Evolutionary conservation across 2,113 vertebrate species (phyloP), one percentile per base, ranked within the genome.

Genomic region (Carassius carassius): DNA sequence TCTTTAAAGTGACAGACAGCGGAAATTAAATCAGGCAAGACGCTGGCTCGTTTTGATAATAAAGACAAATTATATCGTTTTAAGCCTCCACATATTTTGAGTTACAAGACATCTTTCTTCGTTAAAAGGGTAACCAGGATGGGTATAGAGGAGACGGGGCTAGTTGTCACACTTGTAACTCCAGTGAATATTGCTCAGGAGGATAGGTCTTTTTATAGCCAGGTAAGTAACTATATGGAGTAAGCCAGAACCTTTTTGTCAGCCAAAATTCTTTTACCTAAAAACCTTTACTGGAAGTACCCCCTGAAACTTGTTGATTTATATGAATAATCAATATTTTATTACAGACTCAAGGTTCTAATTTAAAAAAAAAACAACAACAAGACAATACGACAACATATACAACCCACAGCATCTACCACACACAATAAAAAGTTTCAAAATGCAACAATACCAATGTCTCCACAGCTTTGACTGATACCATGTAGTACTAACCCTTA

Each of bases 21-120:
- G 63, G 47, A 82, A 86, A 82, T 86, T 75, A 77, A 82, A 82
- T 47, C 9, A 32, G 49, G 29, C 21, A n/a, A 78, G 62, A 51
- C 2, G 3, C 21, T 35, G 6, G 19, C n/a, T 79, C 37, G 2
- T 62, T 63, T 63, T 47, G 63, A 63, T 47, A 63, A 58, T 23
- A 25, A 62, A 63, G 37, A 44, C 37, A 63, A 63, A 79, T 11
- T 44, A 41, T 60, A 32, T 41, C 4, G 76, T 13, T 37, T 62
- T 60, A 62, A 78, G 29, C 32, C 54, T 41, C 21, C 32, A 23
- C 5, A 60, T 19, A 32, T 56, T 51, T 19, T 19, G 21, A 54
- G 4, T 19, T 47, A 23, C 11, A 47, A 37, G 17, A 17, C 23
- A 25, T 56, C 3, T 35, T 60, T 37, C 11, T 41, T 37, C 32